Evolutionary conservation across 2,113 vertebrate species (phyloP), one percentile per base, ranked within the genome.

Genomic region (Echinops telfairi): DNA sequence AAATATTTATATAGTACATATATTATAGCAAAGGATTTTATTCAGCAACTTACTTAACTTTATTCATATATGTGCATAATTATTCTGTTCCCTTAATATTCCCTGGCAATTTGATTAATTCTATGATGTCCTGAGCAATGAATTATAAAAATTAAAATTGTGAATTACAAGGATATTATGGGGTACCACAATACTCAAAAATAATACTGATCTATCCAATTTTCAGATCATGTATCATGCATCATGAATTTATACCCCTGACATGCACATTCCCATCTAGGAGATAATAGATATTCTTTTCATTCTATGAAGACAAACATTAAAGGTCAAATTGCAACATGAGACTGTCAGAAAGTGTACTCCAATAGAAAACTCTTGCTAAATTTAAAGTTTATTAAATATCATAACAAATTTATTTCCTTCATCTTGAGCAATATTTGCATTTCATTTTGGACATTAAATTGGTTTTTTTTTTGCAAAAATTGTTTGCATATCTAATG

Each of bases 361-460:
- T 80, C 2, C 83, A 81, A 94, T 23, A 6, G 19, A 4, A 89
- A 94, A 79, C 5, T 79, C 57, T 3, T 83, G 36, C 53, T 83
- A 79, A 82, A 94, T 47, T 66, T 89, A 89, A 79, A 70, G 20
- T 75, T 68, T 10, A 64, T 2, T 90, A 94, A 94, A 81, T 36
- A 29, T 68, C 62, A 62, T 57, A 73, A 88, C 82, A 57, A 68
- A n/a, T 9, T 12, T 43, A 86, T 81, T 83, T 91, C 31, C 64
- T 90, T 83, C n/a, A 15, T 75, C 38, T 40, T 12, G 3, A 79
- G 16, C 83, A 90, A 93, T 83, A 80, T 75, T 83, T 83, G 1
- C n/a, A 68, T 58, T 84, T 0, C 1, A 75, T 71, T 91, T 90
- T 91, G n/a, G 33, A 0, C 75, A 31, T 29, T 85, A 47, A 43